These are phyloP conservation scores for Pterocles orientalis DNA, from an alignment of 2,113 vertebrate species.

Conservation along the genomic window DNA sequence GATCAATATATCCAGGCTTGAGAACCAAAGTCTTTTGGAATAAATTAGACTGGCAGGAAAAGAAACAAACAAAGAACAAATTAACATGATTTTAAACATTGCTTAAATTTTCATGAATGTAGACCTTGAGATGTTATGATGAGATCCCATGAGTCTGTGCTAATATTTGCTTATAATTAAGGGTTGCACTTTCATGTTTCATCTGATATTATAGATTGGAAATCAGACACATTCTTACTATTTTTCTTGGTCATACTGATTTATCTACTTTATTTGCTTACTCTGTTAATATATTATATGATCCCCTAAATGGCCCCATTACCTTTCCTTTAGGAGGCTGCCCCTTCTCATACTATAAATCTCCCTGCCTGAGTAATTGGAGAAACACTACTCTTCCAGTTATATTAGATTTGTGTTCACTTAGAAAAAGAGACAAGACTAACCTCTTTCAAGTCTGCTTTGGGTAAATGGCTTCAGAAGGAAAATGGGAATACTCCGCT, in stretches of 20 bases:
- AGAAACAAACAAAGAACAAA: conserved; percentile 85
- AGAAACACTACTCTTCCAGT: background rate
- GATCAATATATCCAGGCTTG: conserved; percentile 79
- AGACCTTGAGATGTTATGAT: conserved; percentile 84
- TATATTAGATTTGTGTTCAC: background rate
- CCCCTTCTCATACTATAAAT: background rate
- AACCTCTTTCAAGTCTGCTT: background rate
- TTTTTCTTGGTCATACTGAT: conserved; percentile 60
- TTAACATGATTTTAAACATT: conserved; percentile 86
- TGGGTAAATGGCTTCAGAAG: background rate
- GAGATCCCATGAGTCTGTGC: conserved; percentile 80
- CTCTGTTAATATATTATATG: conserved; percentile 41
- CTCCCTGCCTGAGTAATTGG: background rate
- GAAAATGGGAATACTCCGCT: background rate
- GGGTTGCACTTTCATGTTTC: conserved; percentile 81
- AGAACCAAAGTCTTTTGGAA: conserved; percentile 81
- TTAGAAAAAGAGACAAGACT: background rate
- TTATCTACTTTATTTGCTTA: conserved; percentile 56
- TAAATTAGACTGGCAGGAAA: conserved; percentile 82
- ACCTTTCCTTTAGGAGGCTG: conserved; percentile 4
- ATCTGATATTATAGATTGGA: conserved; percentile 78
- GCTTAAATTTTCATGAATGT: conserved; percentile 86
- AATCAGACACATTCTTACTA: conserved; percentile 63
- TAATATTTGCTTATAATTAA: conserved; percentile 85
- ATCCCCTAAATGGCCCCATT: conserved; percentile 16